Percentiles rank a stretch among this genome's conserved stretches.
phyloP scores from a whole-genome alignment of 2,888 invertebrate species.

The Philereme vetulata region DNA sequence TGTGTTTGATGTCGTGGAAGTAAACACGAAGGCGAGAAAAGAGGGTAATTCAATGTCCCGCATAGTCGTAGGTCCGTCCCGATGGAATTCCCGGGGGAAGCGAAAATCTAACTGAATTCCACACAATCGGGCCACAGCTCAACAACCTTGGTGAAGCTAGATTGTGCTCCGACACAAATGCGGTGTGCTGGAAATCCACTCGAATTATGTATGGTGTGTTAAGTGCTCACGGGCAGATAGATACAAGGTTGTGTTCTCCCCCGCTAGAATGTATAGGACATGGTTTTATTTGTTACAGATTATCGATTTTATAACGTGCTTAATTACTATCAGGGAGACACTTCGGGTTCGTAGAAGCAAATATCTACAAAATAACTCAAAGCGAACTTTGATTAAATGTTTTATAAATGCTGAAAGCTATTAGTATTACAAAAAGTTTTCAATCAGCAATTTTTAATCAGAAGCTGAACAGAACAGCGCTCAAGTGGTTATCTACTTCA shows the following conservation, averaged over 20 bases:
- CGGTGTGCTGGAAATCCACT: too few species aligned
- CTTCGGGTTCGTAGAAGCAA: too few species aligned
- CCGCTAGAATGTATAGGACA: conserved; percentile 1
- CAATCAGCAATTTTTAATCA: conserved; percentile 19
- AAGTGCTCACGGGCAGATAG: background rate
- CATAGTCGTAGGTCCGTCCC: conserved; percentile 15
- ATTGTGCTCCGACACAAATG: conserved; percentile 1
- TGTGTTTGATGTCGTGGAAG: background rate
- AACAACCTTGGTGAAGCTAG: conserved; percentile 10
- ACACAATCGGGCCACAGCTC: conserved; percentile 4
- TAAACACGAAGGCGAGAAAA: background rate
- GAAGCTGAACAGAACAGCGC: conserved; percentile 16
- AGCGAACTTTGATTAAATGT: too few species aligned
- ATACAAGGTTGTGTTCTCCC: conserved; percentile 4
- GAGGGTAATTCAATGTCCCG: conserved; percentile 1
- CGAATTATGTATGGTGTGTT: background rate
- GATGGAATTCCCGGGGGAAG: conserved; percentile 17
- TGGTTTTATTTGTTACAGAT: conserved; percentile 5
- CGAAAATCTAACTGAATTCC: conserved; percentile 31
- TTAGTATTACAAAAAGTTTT: conserved; percentile 21
- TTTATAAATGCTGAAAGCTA: background rate
- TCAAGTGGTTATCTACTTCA: conserved; percentile 15
- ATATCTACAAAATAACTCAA: too few species aligned
- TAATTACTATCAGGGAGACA: too few species aligned
- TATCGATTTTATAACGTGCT: conserved; percentile 7